A percentile compares a stretch with the other conserved stretches of the same genome.
Conservation (phyloP, 2,888 invertebrate species). For the Eristalis arbustorum region DNA sequence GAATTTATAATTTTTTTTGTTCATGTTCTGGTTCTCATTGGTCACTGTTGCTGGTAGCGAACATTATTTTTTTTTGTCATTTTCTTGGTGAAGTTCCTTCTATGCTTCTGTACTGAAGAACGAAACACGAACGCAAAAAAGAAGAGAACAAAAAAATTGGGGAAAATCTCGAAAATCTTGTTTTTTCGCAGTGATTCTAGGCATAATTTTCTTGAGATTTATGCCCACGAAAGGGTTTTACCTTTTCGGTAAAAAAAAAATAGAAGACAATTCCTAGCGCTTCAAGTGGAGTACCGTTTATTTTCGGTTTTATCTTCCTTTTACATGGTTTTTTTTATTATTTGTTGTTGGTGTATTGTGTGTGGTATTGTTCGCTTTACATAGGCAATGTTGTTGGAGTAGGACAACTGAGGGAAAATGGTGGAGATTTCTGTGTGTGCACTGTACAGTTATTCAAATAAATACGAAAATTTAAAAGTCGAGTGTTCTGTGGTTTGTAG, state of each 20-base stretch:
- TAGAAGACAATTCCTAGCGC: not conserved
- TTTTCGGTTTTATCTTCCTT: constrained; percentile 50
- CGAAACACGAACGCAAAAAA: constrained; percentile 61
- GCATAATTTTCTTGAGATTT: not conserved
- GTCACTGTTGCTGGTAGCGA: constrained; percentile 26
- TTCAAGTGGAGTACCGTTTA: constrained; percentile 60
- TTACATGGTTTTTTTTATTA: constrained; percentile 29
- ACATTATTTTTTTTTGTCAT: not conserved
- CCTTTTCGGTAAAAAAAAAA: constrained; percentile 13
- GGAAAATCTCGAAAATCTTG: constrained; percentile 53
- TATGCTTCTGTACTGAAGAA: constrained; percentile 1
- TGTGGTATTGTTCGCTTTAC: constrained; percentile 3
- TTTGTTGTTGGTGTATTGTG: constrained; percentile 39
- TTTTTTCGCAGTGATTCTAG: constrained; percentile 27
- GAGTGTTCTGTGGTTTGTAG: not conserved
- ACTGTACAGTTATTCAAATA: constrained; percentile 53
- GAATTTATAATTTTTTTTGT: constrained; percentile 13
- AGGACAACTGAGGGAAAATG: constrained; percentile 56
- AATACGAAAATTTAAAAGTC: not conserved
- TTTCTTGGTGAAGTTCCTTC: constrained; percentile 22
- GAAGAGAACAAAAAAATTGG: constrained; percentile 31
- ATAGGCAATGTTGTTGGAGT: constrained; percentile 13
- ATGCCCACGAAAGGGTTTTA: constrained; percentile 12
- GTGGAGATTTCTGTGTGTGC: constrained; percentile 23
- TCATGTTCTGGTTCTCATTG: not conserved